Base-by-base conservation (phyloP, 2,888 invertebrate genomes). In the Orchesellides sinensis region DNA sequence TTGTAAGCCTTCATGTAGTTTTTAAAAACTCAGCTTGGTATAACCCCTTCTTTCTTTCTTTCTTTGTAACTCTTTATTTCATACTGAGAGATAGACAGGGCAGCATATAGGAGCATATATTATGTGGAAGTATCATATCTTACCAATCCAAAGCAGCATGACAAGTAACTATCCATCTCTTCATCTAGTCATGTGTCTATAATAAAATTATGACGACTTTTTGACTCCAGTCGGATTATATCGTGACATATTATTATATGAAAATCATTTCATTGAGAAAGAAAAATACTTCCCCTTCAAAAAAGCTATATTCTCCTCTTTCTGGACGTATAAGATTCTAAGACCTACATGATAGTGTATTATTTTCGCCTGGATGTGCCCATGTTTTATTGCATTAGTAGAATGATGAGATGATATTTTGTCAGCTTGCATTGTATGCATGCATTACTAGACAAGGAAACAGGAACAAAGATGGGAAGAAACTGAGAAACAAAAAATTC, bases 161-260 rank as follows among this genome's bases (percentile, higher is more conserved):
- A 77, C 78, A 78, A 52, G 52, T 52, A 68, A 29, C 77, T 56
- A 45, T 54, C 75, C 56, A 66, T 75, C 19, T 29, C 45, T 27
- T 61, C 49, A 3, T 70, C 47, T 49, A 23, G 45, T 49, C 52
- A 70, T 69, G 70, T 78, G 70, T 78, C 78, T 54, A 63, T 79
- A 79, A 79, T 79, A 79, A 79, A 79, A 72, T 79, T 79, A 79
- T 79, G 79, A 79, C 79, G 79, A 79, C 79, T 79, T 79, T 79
- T 79, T 79, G 79, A 79, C 79, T 79, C 79, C 79, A 79, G 65
- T 45, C 70, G 72, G 79, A 79, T 79, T 79, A 79, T 63, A 72
- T 63, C 72, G 69, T 70, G 65, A 65, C 70, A 72, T 72, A 79
- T 72, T 72, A 79, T 79, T 79, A 72, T 72, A 74, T 35, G 56